These are phyloP conservation scores for Parelbella ahira DNA, from an alignment of 2,888 invertebrate genomes.

Conservation along the genomic window DNA sequence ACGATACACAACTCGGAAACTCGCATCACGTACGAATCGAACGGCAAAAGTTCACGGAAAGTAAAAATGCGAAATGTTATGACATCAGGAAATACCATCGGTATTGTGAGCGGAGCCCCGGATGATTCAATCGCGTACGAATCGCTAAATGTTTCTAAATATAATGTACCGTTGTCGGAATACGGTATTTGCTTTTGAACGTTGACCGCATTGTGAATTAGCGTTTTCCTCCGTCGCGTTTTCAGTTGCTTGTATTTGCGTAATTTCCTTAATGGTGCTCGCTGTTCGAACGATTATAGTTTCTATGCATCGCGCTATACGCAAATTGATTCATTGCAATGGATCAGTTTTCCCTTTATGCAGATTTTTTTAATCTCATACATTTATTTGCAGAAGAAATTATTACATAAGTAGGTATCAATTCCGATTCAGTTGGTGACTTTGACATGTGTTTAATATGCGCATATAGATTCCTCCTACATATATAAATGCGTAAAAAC, in stretches of 20 bases:
- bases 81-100: constrained; percentile 50
- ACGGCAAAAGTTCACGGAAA: constrained; percentile 30
- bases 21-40: constrained; percentile 1
- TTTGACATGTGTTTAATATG: too few species aligned
- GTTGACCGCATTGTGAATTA: constrained; percentile 59
- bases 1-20: constrained; percentile 1
- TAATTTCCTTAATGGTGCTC: constrained; percentile 37
- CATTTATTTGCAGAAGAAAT: too few species aligned
- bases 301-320: too few species aligned
- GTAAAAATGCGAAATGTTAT: constrained; percentile 47
- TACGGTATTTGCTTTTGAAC: constrained; percentile 57
- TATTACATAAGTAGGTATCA: too few species aligned
- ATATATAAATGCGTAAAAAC: constrained; percentile 30
- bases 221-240: constrained; percentile 47
- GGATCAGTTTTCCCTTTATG: too few species aligned
- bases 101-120: constrained; percentile 45
- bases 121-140: constrained; percentile 64
- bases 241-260: constrained; percentile 41
- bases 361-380: too few species aligned
- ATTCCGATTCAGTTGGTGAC: too few species aligned
- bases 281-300: too few species aligned
- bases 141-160: constrained; percentile 61
- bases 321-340: too few species aligned
- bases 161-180: constrained; percentile 66
- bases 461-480: constrained; percentile 7